These are phyloP conservation scores for Martes martes DNA, from an alignment of 2,113 vertebrate genomes.

Conservation along the genomic window DNA sequence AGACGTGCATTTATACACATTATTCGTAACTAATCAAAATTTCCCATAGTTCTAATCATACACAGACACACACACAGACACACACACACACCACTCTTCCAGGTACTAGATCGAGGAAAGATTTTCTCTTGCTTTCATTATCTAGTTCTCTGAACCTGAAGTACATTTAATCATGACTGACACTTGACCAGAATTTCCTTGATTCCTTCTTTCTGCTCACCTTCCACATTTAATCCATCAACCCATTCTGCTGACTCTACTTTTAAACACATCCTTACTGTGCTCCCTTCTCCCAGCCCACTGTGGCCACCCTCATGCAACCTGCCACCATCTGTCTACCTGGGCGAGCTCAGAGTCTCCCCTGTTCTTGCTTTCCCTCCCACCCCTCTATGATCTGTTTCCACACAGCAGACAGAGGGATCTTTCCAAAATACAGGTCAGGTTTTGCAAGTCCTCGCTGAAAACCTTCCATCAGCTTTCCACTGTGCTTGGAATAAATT, in stretches of 20 bases:
- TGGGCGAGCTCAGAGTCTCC: rapidly evolving
- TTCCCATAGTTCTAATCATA: background rate
- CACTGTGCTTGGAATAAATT: background rate
- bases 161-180: background rate
- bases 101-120: background rate
- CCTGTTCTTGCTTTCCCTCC: background rate
- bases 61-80: background rate
- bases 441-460: background rate
- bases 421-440: background rate
- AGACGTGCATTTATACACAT: background rate
- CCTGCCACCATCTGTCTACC: background rate
- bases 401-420: background rate
- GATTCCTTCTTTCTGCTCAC: background rate
- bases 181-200: background rate
- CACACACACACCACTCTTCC: background rate
- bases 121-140: background rate
- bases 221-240: background rate
- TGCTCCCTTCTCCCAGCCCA: background rate
- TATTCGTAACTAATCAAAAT: background rate
- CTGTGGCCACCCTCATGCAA: background rate
- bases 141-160: background rate
- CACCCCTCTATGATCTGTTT: background rate
- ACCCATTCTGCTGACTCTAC: background rate
- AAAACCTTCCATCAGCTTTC: background rate
- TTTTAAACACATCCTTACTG: background rate